Conservation (phyloP, 2,888 invertebrate species). For the Drosophila longiperda region DNA sequence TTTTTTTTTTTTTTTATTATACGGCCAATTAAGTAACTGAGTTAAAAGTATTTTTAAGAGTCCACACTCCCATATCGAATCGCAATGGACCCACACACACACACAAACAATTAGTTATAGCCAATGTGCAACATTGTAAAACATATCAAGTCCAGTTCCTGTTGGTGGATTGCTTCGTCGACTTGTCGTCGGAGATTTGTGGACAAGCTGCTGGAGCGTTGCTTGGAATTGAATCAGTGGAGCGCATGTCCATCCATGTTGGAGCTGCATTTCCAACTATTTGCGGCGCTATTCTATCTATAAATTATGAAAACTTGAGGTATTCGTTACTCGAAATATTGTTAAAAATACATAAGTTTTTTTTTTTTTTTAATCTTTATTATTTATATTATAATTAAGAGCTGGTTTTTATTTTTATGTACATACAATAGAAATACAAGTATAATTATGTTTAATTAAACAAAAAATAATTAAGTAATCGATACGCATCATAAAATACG, state of each 20-base stretch:
- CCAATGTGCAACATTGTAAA: background rate
- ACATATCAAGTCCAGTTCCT: background rate
- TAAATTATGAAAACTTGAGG: background rate
- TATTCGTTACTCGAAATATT: background rate
- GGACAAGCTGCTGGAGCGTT: background rate
- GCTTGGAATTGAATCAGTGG: background rate
- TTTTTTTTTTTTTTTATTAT: background rate
- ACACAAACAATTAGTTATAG: background rate
- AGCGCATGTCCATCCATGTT: background rate
- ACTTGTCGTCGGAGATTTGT: background rate
- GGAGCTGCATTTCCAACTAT: background rate
- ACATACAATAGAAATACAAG: conserved; percentile 61
- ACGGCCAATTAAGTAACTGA: background rate
- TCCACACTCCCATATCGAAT: background rate
- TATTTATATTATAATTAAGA: conserved; percentile 68
- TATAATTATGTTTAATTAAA: conserved; percentile 68
- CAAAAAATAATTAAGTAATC: conserved; percentile 51
- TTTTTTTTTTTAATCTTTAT: conserved; percentile 32
- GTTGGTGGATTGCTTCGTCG: background rate
- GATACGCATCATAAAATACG: conserved; percentile 35
- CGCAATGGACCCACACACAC: background rate
- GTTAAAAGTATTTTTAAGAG: background rate
- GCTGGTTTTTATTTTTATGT: conserved; percentile 63
- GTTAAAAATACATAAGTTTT: background rate
- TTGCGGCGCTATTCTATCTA: background rate